phyloP scores from a whole-genome alignment of 2,888 invertebrate genomes.

The Alcis repandata region DNA sequence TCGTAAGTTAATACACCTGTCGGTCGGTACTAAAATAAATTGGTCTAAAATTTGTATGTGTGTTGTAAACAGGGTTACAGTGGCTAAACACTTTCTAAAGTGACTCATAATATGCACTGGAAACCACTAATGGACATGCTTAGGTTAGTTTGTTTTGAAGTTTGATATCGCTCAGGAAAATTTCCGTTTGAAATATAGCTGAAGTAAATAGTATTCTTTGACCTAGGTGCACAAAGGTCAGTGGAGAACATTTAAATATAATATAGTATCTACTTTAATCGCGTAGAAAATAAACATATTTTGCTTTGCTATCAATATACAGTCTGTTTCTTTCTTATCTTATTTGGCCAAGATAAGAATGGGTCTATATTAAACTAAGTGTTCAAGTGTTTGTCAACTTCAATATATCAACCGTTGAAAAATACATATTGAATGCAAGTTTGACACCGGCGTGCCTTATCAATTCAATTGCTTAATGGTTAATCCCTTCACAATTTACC shows the following conservation, averaged over 20 bases:
- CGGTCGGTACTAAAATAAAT: constrained; percentile 24
- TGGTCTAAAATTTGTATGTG: constrained; percentile 23
- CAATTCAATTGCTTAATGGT: constrained; percentile 50
- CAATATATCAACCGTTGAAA: constrained; percentile 35
- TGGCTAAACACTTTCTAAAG: constrained; percentile 52
- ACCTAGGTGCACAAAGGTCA: background rate
- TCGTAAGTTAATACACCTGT: constrained; percentile 44
- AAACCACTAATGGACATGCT: background rate
- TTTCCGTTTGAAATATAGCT: background rate
- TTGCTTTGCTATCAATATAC: constrained; percentile 14
- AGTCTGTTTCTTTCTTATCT: constrained; percentile 43
- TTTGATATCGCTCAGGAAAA: background rate
- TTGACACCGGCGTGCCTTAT: constrained; percentile 54
- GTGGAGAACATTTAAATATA: background rate
- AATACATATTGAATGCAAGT: constrained; percentile 38
- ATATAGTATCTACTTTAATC: background rate
- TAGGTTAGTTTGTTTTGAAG: background rate
- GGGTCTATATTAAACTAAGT: constrained; percentile 35
- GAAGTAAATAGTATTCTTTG: no score
- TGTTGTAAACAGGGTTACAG: constrained; percentile 30
- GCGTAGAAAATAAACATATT: constrained; percentile 5
- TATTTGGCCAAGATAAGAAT: constrained; percentile 47
- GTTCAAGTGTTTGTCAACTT: constrained; percentile 36
- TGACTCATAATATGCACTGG: constrained; percentile 39
- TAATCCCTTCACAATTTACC: constrained; percentile 75